Conservation (phyloP, 30 jellyfish, hydroid and myxozoan genomes). For the Aurelia aurita complex sp. Pacific region DNA sequence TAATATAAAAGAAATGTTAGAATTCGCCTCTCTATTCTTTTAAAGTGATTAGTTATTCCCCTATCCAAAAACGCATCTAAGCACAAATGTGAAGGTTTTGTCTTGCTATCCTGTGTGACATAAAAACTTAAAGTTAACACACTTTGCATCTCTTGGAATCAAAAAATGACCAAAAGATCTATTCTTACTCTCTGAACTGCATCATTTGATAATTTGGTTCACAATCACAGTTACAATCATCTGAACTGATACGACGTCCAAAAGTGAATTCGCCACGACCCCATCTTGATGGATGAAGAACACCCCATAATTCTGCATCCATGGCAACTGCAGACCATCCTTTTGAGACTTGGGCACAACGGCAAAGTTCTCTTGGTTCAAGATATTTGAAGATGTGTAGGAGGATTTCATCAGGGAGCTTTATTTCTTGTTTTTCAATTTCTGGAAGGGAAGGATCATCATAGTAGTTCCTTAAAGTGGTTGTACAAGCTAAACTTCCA, state of each 20-base stretch:
- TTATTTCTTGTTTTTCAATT: not conserved
- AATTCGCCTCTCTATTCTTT: too few species aligned
- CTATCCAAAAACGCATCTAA: too few species aligned
- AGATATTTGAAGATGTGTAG: conserved; percentile 70
- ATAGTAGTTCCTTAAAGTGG: too few species aligned
- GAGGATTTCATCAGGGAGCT: conserved; percentile 74
- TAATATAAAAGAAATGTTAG: too few species aligned
- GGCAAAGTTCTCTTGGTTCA: conserved; percentile 88
- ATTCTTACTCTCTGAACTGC: conserved; percentile 78
- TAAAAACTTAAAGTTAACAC: too few species aligned
- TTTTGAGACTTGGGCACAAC: conserved; percentile 80
- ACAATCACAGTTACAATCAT: conserved; percentile 93
- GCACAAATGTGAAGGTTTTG: too few species aligned
- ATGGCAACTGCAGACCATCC: conserved; percentile 59
- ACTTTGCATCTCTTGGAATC: too few species aligned
- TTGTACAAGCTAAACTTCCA: too few species aligned
- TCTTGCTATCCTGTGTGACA: too few species aligned
- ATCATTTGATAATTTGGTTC: conserved; percentile 83
- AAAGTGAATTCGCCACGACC: conserved; percentile 86
- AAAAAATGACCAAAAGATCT: too few species aligned
- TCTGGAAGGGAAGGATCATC: not conserved
- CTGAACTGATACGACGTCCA: conserved; percentile 67
- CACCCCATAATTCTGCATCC: conserved; percentile 69
- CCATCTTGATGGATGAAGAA: conserved; percentile 90
- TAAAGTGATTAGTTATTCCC: too few species aligned